Evolutionary conservation across 2,113 vertebrate genomes (phyloP).

Genomic region (Mustelus asterias): DNA sequence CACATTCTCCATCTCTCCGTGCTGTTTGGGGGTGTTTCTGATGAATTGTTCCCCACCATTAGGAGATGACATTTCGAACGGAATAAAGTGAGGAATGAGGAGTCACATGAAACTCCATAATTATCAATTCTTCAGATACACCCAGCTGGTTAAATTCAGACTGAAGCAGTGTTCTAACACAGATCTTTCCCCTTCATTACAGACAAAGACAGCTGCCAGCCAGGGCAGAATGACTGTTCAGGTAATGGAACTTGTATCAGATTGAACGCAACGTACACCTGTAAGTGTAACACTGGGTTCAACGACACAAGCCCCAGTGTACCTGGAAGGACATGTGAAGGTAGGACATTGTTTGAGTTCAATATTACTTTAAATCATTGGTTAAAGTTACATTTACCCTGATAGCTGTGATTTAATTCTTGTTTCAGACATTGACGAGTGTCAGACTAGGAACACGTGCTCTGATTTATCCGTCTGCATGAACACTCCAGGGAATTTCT

Average conservation of each 20-base stretch:
- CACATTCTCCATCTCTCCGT: too few species aligned
- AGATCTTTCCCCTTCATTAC: background rate
- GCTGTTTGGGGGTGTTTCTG: background rate
- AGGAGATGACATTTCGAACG: too few species aligned
- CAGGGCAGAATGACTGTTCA: slow-evolving; percentile 41
- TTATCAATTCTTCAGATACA: too few species aligned
- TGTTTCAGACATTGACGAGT: slow-evolving; percentile 42
- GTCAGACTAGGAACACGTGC: slow-evolving; percentile 22
- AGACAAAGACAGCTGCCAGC: slow-evolving; percentile 44
- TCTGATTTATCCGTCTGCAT: slow-evolving; percentile 40
- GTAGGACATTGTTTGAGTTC: background rate
- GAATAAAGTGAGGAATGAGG: too few species aligned
- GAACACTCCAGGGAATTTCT: slow-evolving; percentile 41
- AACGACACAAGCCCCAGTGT: slow-evolving; percentile 40
- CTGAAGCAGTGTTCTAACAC: background rate
- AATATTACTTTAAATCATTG: background rate
- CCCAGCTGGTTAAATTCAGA: background rate
- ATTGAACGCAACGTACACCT: slow-evolving; percentile 40
- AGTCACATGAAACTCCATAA: too few species aligned
- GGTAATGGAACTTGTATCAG: slow-evolving; percentile 43
- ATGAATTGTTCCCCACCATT: too few species aligned
- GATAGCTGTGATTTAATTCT: background rate
- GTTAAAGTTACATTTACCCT: background rate
- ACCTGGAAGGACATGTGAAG: slow-evolving; percentile 46
- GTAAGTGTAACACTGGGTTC: slow-evolving; percentile 43